Evolutionary conservation across 2,888 invertebrate genomes (phyloP).

Genomic region (Lithophane leautieri): DNA sequence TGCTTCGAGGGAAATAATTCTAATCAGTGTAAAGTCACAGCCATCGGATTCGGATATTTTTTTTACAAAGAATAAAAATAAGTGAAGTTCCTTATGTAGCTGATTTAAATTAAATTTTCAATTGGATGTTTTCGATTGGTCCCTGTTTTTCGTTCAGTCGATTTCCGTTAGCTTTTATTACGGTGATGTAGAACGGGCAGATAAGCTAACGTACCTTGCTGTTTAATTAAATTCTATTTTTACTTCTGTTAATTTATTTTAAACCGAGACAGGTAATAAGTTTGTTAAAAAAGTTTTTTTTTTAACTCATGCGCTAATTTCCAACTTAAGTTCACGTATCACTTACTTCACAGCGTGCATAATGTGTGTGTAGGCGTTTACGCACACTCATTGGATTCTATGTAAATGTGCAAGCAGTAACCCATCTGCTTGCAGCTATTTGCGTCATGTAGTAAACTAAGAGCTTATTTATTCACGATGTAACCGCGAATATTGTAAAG

Average conservation of each 20-base stretch:
- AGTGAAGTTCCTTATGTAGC: background rate
- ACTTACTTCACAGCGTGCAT: slow-evolving; percentile 31
- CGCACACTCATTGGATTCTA: slow-evolving; percentile 46
- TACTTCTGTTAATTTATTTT: slow-evolving; percentile 30
- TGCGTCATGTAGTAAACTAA: slow-evolving; percentile 75
- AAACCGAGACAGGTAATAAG: background rate
- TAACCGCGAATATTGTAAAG: slow-evolving; percentile 76
- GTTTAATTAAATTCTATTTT: slow-evolving; percentile 44
- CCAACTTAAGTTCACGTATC: slow-evolving; percentile 5
- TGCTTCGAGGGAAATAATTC: slow-evolving; percentile 8
- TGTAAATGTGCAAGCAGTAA: slow-evolving; percentile 56
- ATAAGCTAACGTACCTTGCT: slow-evolving; percentile 9
- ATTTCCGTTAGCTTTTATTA: slow-evolving; percentile 41
- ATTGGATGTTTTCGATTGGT: slow-evolving; percentile 48
- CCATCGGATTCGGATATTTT: slow-evolving; percentile 8
- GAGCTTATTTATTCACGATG: slow-evolving; percentile 77
- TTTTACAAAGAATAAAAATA: slow-evolving; percentile 14
- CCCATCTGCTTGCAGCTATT: slow-evolving; percentile 66
- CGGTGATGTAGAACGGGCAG: slow-evolving; percentile 18
- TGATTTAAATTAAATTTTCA: slow-evolving; percentile 51
- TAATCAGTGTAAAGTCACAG: slow-evolving; percentile 23
- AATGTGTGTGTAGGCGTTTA: slow-evolving; percentile 26
- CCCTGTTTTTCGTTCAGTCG: slow-evolving; percentile 39
- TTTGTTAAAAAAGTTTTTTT: background rate
- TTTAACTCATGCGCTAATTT: slow-evolving; percentile 19